Evolutionary conservation across 2,888 invertebrate species (phyloP).

Genomic region (Papilio elwesi): DNA sequence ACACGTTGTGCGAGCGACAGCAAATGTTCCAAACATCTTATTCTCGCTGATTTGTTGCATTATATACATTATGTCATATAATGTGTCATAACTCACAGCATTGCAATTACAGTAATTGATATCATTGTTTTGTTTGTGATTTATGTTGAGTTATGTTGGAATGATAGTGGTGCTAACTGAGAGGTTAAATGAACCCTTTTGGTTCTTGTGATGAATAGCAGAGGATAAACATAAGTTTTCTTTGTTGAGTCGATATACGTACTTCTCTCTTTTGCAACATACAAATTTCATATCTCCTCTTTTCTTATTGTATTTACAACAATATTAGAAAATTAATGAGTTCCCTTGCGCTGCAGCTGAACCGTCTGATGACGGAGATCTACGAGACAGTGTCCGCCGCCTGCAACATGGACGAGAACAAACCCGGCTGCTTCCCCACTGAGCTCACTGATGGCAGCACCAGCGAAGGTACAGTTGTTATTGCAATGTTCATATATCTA

Average conservation of each 20-base stretch:
- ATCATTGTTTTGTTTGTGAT: constrained; percentile 16
- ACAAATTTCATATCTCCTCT: too few species aligned
- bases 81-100: background rate
- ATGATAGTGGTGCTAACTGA: background rate
- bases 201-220: background rate
- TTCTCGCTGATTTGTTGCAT: background rate
- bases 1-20: too few species aligned
- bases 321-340: background rate
- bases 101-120: constrained; percentile 1
- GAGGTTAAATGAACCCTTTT: constrained; percentile 12
- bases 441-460: constrained; percentile 67
- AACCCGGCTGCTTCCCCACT: constrained; percentile 73
- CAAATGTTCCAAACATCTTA: background rate
- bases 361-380: constrained; percentile 80
- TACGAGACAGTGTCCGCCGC: constrained; percentile 80
- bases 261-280: too few species aligned
- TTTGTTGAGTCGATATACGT: too few species aligned
- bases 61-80: background rate
- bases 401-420: constrained; percentile 78
- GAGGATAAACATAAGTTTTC: too few species aligned
- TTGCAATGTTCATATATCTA: background rate
- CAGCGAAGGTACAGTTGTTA: constrained; percentile 64
- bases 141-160: background rate
- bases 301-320: too few species aligned
- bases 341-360: constrained; percentile 63